These are phyloP conservation scores for Rhea americana DNA, from an alignment of 2,113 vertebrate genomes.

Conservation along the genomic window DNA sequence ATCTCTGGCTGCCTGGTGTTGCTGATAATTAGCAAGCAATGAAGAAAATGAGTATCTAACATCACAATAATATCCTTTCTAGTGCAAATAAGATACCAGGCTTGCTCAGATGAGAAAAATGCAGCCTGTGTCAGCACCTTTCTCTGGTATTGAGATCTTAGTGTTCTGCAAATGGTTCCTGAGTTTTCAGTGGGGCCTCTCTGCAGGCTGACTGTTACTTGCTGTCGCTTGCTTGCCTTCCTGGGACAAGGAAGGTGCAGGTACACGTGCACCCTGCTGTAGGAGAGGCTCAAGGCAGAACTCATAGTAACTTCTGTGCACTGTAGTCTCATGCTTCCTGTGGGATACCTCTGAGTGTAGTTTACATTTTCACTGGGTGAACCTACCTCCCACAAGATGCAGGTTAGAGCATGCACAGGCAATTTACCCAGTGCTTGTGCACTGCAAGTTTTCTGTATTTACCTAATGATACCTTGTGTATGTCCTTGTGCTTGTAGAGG, in stretches of 20 bases:
- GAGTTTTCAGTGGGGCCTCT: background rate
- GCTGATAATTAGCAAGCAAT: background rate
- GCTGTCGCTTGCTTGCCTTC: no score
- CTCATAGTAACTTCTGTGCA: background rate
- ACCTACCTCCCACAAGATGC: background rate
- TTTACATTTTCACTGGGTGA: background rate
- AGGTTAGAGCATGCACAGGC: background rate
- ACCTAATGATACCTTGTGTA: accelerated
- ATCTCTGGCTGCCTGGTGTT: background rate
- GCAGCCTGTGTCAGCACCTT: background rate
- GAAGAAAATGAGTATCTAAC: background rate
- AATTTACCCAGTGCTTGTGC: background rate
- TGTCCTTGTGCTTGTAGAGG: background rate
- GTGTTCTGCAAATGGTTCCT: background rate
- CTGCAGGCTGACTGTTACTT: no score
- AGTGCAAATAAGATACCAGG: background rate
- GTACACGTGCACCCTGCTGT: no score
- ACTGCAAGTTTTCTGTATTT: background rate
- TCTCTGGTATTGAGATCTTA: background rate
- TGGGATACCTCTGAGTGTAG: background rate
- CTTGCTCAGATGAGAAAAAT: background rate
- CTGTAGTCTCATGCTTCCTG: background rate
- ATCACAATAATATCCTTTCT: background rate
- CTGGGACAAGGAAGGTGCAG: no score
- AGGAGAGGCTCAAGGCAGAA: no score